Conservation (phyloP, 1,140 invertebrate genomes). For the Melitaea cinxia region DNA sequence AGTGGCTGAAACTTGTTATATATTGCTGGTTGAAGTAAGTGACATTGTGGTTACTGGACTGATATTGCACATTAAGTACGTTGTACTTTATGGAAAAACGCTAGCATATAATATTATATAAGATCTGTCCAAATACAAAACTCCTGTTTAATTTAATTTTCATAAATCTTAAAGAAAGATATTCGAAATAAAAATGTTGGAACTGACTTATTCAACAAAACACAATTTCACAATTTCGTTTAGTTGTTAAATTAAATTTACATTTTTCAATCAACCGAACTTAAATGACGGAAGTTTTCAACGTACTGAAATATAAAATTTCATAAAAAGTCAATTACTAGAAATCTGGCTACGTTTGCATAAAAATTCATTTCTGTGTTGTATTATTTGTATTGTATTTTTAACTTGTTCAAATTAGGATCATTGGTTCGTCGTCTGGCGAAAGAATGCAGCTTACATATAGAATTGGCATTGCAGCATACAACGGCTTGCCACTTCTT, state of each 20-base stretch:
- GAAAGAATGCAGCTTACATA: slow-evolving; percentile 51
- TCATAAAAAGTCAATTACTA: not conserved
- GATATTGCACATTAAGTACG: not conserved
- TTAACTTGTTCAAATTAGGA: slow-evolving; percentile 40
- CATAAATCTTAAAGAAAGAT: too few relatives aligned
- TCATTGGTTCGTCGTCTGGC: slow-evolving; percentile 58
- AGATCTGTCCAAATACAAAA: too few relatives aligned
- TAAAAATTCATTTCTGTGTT: too few relatives aligned
- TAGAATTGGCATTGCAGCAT: slow-evolving; percentile 59
- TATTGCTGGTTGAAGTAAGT: slow-evolving; percentile 18
- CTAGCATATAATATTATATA: too few relatives aligned
- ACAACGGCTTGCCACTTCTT: slow-evolving; percentile 60
- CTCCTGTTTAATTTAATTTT: too few relatives aligned
- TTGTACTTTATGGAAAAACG: not conserved
- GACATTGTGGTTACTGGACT: slow-evolving; percentile 5
- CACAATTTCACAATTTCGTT: not conserved
- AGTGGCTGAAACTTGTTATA: slow-evolving; percentile 34
- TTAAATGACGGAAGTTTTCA: not conserved
- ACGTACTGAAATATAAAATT: not conserved
- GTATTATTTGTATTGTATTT: not conserved
- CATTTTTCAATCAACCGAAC: not conserved
- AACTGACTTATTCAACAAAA: not conserved
- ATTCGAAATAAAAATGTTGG: too few relatives aligned
- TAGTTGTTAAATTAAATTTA: not conserved
- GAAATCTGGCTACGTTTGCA: too few relatives aligned